These are phyloP conservation scores for Hoplias malabaricus DNA, from an alignment of 2,113 vertebrate species.

Conservation along the genomic window DNA sequence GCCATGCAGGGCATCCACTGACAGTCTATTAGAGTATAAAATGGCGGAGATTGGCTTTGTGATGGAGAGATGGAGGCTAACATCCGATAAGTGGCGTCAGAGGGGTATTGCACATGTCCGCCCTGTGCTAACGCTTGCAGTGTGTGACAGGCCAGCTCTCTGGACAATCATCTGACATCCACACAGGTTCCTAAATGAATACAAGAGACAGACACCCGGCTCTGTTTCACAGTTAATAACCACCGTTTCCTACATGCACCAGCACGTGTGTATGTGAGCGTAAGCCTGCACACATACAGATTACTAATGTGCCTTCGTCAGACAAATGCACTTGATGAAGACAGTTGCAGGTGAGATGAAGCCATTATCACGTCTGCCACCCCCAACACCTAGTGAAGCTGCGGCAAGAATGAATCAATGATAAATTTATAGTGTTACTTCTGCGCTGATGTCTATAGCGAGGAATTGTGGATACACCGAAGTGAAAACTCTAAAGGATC, in stretches of 20 bases:
- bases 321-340: conserved; percentile 29
- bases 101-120: conserved; percentile 18
- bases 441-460: conserved; percentile 1
- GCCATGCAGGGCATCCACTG: conserved; percentile 45
- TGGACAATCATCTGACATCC: conserved; percentile 27
- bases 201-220: background rate
- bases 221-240: background rate
- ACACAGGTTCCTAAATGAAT: conserved; percentile 21
- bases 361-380: conserved; percentile 27
- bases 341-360: conserved; percentile 28
- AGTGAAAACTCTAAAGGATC: background rate
- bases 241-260: background rate
- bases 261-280: background rate
- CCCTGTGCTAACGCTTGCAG: background rate
- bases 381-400: conserved; percentile 7
- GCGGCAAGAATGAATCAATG: background rate
- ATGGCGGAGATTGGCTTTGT: conserved; percentile 42
- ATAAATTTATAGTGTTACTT: background rate
- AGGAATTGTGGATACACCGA: background rate
- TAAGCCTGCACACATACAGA: background rate
- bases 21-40: conserved; percentile 46
- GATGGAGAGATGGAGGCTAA: conserved; percentile 26
- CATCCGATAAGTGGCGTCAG: conserved; percentile 29
- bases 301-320: background rate
- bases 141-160: background rate